Evolutionary conservation across 2,888 invertebrate species (phyloP).

Genomic region (Gari tellinella): DNA sequence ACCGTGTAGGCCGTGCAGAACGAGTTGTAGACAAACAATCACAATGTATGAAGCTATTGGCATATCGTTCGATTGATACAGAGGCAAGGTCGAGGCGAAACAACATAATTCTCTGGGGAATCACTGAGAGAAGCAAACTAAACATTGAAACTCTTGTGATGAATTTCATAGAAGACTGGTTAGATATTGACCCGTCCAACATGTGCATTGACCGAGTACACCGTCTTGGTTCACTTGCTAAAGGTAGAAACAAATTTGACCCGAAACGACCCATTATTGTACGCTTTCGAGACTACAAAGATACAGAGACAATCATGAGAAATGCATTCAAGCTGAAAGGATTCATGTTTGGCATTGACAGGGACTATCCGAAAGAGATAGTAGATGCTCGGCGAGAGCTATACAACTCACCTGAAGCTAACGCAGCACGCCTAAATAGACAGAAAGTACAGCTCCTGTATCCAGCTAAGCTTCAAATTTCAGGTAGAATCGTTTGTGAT

Average conservation of each 20-base stretch:
- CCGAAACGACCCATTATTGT: slow-evolving; percentile 26
- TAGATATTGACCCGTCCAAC: neutral
- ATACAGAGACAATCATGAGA: slow-evolving; percentile 20
- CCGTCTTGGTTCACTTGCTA: neutral
- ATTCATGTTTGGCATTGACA: slow-evolving; percentile 23
- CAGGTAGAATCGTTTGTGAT: slow-evolving; percentile 7
- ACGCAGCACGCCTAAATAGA: slow-evolving; percentile 2
- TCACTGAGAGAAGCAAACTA: neutral
- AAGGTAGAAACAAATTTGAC: neutral
- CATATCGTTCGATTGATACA: neutral
- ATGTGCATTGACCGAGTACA: slow-evolving; percentile 11
- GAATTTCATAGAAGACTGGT: too few species aligned
- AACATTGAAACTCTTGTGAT: too few species aligned
- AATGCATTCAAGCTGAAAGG: slow-evolving; percentile 22
- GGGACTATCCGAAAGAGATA: slow-evolving; percentile 39
- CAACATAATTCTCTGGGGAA: too few species aligned
- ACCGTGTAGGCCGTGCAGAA: too few species aligned
- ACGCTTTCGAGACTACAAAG: slow-evolving; percentile 24
- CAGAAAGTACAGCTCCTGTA: slow-evolving; percentile 19
- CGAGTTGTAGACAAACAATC: too few species aligned
- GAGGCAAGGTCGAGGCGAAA: slow-evolving; percentile 7
- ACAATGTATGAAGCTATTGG: too few species aligned
- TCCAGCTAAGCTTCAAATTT: slow-evolving; percentile 26
- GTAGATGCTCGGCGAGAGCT: slow-evolving; percentile 12
- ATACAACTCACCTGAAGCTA: slow-evolving; percentile 21